Base-by-base conservation (phyloP, 2,797 vertebrate genomes). In the Melanogrammus aeglefinus region DNA sequence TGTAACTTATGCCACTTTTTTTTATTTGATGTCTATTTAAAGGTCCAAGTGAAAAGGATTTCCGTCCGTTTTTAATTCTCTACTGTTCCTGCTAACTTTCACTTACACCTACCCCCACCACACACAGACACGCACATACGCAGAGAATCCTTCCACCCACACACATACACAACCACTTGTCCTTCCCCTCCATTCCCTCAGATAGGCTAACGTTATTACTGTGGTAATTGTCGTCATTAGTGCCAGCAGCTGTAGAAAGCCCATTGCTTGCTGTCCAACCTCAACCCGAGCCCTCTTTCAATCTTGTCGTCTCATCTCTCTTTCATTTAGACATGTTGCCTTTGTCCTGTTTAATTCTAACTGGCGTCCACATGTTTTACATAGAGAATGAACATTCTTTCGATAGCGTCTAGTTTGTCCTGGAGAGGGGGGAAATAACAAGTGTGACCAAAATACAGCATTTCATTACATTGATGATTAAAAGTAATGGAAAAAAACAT, bases 151-250 rank as follows among this genome's bases (percentile, higher is more conserved):
- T 41, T 1, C 39, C 39, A 84, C 86, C 79, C 86, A 39, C 70
- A 41, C 72, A 72, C 71, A 74, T 95, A 96, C 94, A 95, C 95
- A 96, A 95, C 93, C 96, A 97, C 96, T 98, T 99, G 96, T 98
- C 96, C 97, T 96, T 90, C 93, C 91, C 96, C 95, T 95, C 96
- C 96, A 97, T 98, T 98, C 96, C 96, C 97, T 97, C 94, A 95
- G 97, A 97, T 97, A 96, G 95, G 94, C 96, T 97, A 97, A 99
- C 96, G 95, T 96, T 96, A 97, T 98, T 98, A 97, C 96, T 94
- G 94, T 93, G 93, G 91, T 97, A 98, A 99, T 98, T 98, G 97
- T 96, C 95, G 96, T 98, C 96, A 98, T 98, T 98, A 97, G 96
- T 94, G 95, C 94, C 94, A 96, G 96, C 96, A 96, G 96, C 96